Evolutionary conservation across 2,888 invertebrate species (phyloP), one percentile per base, ranked within the genome.

Genomic region (Xylota segnis): DNA sequence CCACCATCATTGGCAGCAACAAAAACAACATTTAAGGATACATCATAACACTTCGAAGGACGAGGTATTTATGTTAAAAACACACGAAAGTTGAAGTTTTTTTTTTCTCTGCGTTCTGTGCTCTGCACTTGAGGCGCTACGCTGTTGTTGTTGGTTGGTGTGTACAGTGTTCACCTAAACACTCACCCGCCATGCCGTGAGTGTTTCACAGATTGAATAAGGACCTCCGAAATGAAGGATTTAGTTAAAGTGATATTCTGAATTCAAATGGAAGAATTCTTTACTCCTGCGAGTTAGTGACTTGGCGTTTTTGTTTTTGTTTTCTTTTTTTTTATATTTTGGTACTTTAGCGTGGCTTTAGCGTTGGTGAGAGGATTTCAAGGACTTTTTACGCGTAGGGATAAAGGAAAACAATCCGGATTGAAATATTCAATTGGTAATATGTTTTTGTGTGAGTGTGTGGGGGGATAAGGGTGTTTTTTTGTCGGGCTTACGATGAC

Each of bases 241-340:
- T 84, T 84, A 81, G 70, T 84, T 81, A 75, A 84, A 84, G 84
- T 75, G 84, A 84, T 78, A 77, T 74, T 78, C 74, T 63, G 83
- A 78, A 83, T 83, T 78, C 54, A 70, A 83, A 78, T 78, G 56
- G 58, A 74, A 37, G 12, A 54, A 32, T 40, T 47, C 37, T 50
- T 52, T 23, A n/a, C 37, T 66, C 40, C 59, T 66, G 59, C 68
- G 59, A 68, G 74, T 75, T 81, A 68, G 81, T 75, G 61, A 47
- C 58, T 58, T 52, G 66, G 79, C 65, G 43, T 66, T 66, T 16
- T 66, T 78, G 23, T 58, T 18, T 59, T 29, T 37, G 47, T 29
- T 59, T 47, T 18, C 14, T 23, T 23, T 23, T 23, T 23, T 23
- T 23, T 23, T 23, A 23, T 23, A 23, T 27, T n/a, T 34, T 14